A percentile compares a stretch with the other conserved stretches of the same genome.
phyloP scores from a whole-genome alignment of 2,797 vertebrate species.

The Pseudomugil tenellus region DNA sequence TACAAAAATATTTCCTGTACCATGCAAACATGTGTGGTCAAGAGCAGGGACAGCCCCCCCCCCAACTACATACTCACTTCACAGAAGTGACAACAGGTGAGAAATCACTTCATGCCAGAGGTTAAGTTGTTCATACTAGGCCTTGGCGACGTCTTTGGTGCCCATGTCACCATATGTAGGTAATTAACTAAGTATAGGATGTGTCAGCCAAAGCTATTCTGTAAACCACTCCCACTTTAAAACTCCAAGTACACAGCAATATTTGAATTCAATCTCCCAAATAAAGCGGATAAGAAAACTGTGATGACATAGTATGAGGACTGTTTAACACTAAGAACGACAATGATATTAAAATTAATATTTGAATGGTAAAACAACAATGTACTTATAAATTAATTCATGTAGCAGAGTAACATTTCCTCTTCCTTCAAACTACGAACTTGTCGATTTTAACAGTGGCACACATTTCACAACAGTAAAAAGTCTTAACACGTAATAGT shows the following conservation, averaged over 20 bases:
- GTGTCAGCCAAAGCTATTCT: conserved; percentile 67
- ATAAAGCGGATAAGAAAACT: conserved; percentile 72
- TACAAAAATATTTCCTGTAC: conserved; percentile 85
- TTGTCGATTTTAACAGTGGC: conserved; percentile 57
- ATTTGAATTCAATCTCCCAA: conserved; percentile 73
- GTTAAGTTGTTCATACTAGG: conserved; percentile 54
- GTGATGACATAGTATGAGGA: conserved; percentile 70
- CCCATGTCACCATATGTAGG: conserved; percentile 66
- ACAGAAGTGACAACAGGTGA: conserved; percentile 84
- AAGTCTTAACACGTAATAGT: conserved; percentile 63
- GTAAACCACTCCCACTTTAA: conserved; percentile 55
- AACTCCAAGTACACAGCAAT: conserved; percentile 60
- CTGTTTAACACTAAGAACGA: conserved; percentile 70
- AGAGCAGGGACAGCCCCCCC: conserved; percentile 49
- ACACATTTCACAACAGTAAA: conserved; percentile 54
- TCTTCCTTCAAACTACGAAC: conserved; percentile 69
- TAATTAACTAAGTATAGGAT: conserved; percentile 58
- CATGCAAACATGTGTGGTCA: conserved; percentile 73
- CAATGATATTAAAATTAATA: conserved; percentile 65
- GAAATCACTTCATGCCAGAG: conserved; percentile 70
- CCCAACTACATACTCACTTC: conserved; percentile 79
- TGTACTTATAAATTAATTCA: conserved; percentile 70
- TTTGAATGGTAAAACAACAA: conserved; percentile 62
- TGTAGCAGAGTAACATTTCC: conserved; percentile 59
- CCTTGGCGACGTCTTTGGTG: conserved; percentile 40